Percentiles rank a stretch among this genome's conserved stretches.
Evolutionary conservation across 37 sponge, comb jelly and placozoan genomes (phyloP).

Genomic region (Tethya wilhelma): DNA sequence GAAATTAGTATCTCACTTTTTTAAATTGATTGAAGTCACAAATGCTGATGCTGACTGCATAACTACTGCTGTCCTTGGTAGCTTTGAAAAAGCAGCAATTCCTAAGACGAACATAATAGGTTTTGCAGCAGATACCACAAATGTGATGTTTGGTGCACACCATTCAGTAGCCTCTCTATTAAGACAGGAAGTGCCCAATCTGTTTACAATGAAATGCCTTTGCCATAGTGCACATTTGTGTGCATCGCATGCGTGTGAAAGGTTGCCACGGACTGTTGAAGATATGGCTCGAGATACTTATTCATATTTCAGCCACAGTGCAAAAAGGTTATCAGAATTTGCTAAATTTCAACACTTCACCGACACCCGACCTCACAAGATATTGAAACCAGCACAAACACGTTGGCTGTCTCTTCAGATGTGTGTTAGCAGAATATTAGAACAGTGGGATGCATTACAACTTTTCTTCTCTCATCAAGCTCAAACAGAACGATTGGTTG

Average conservation of each 20-base stretch:
- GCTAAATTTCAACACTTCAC: constrained; percentile 14
- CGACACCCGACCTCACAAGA: constrained; percentile 33
- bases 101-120: constrained; percentile 29
- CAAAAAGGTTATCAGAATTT: constrained; percentile 29
- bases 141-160: constrained; percentile 41
- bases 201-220: constrained; percentile 16
- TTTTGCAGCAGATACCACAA: constrained; percentile 45
- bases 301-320: constrained; percentile 33
- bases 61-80: too few relatives aligned
- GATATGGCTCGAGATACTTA: constrained; percentile 30
- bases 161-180: neutral
- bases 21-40: constrained; percentile 4
- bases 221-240: constrained; percentile 40
- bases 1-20: neutral
- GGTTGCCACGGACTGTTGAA: constrained; percentile 35
- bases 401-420: constrained; percentile 37
- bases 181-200: too few relatives aligned
- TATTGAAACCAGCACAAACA: constrained; percentile 29
- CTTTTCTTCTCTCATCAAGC: constrained; percentile 13
- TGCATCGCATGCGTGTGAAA: constrained; percentile 42
- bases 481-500: constrained; percentile 16
- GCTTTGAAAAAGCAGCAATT: neutral
- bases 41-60: neutral
- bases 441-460: constrained; percentile 54
- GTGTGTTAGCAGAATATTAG: constrained; percentile 37